These are phyloP conservation scores for Malaclemys terrapin DNA, from an alignment of 2,113 vertebrate genomes.

Conservation along the genomic window DNA sequence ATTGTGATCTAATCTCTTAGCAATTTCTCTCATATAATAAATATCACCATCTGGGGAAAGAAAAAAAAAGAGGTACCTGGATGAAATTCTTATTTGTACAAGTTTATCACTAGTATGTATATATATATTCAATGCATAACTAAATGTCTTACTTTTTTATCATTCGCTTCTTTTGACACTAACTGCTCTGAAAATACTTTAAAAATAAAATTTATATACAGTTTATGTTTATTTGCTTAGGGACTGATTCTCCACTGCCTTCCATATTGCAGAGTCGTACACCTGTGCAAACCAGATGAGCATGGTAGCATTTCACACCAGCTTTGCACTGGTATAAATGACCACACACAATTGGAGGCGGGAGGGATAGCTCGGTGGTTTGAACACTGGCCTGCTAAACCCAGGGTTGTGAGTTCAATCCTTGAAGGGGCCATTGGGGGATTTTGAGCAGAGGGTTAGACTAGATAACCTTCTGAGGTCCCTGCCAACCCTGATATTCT, in stretches of 20 bases:
- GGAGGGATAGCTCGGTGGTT: too few relatives aligned
- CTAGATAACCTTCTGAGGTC: too few relatives aligned
- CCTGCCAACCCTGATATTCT: too few relatives aligned
- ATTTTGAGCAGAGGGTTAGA: too few relatives aligned
- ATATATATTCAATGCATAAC: background rate
- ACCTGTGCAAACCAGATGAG: background rate
- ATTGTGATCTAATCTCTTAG: background rate
- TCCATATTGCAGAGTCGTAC: background rate
- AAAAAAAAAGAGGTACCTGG: background rate
- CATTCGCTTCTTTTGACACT: background rate
- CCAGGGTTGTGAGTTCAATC: too few relatives aligned
- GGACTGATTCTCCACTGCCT: background rate
- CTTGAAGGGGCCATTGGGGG: too few relatives aligned
- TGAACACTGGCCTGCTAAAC: too few relatives aligned
- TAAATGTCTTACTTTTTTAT: background rate
- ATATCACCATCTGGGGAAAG: background rate
- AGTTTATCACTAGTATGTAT: background rate
- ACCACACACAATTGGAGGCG: background rate
- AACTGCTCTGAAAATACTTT: background rate
- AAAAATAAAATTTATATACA: background rate
- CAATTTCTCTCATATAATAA: background rate
- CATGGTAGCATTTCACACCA: background rate
- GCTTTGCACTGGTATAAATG: background rate
- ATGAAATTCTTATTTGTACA: background rate
- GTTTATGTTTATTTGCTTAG: background rate